A percentile compares a stretch with the other conserved stretches of the same genome.
phyloP scores from a whole-genome alignment of 2,888 invertebrate species.

The Anticlea derivata region DNA sequence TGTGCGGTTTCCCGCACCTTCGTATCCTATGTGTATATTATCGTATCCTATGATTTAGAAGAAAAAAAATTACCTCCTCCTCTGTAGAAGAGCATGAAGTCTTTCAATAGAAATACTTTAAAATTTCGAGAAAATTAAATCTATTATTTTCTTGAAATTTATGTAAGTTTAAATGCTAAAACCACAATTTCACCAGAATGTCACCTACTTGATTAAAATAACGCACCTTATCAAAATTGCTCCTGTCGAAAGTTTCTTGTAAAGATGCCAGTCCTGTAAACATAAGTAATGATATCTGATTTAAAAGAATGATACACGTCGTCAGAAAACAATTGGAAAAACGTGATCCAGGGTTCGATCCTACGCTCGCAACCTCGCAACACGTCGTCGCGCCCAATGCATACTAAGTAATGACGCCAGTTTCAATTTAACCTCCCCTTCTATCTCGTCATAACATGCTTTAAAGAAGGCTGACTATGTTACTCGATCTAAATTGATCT shows the following conservation, averaged over 20 bases:
- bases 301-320: slow-evolving; percentile 81
- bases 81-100: too few relatives aligned
- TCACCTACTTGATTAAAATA: too few relatives aligned
- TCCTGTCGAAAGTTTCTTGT: neutral
- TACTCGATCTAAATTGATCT: neutral
- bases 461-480: slow-evolving; percentile 40
- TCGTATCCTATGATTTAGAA: too few relatives aligned
- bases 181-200: too few relatives aligned
- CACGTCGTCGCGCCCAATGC: slow-evolving; percentile 75
- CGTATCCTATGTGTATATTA: too few relatives aligned
- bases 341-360: slow-evolving; percentile 74
- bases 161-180: too few relatives aligned
- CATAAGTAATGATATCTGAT: slow-evolving; percentile 75
- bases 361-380: slow-evolving; percentile 60
- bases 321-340: slow-evolving; percentile 82
- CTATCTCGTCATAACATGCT: slow-evolving; percentile 58
- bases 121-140: too few relatives aligned
- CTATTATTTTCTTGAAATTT: too few relatives aligned
- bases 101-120: too few relatives aligned
- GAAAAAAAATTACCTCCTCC: too few relatives aligned
- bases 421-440: slow-evolving; percentile 76
- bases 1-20: too few relatives aligned
- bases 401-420: slow-evolving; percentile 78
- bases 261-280: neutral
- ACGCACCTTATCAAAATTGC: neutral